Conservation (phyloP, 2,888 invertebrate genomes). For the Trichopoda pennipes region DNA sequence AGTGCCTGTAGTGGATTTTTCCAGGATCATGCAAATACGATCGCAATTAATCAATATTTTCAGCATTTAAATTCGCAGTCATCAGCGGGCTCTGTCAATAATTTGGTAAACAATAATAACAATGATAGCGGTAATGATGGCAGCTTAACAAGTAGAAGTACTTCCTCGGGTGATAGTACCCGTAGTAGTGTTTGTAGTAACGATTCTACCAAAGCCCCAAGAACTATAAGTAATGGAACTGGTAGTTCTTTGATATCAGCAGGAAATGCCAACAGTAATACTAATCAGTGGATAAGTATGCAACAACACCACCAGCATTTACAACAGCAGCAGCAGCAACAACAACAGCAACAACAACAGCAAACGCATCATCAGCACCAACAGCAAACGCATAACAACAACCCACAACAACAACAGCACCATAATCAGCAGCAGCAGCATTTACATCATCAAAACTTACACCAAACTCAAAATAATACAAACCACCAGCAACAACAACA, state of each 20-base stretch:
- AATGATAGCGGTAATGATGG: slow-evolving; percentile 62
- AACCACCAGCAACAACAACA: slow-evolving; percentile 71
- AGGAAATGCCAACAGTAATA: slow-evolving; percentile 55
- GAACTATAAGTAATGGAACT: slow-evolving; percentile 56
- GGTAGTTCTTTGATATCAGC: slow-evolving; percentile 30
- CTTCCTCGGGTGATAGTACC: slow-evolving; percentile 71
- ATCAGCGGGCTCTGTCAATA: slow-evolving; percentile 71
- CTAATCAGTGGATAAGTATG: slow-evolving; percentile 69
- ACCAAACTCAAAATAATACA: slow-evolving; percentile 70
- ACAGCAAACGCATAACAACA: slow-evolving; percentile 68
- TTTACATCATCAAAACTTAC: slow-evolving; percentile 69
- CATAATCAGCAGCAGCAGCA: slow-evolving; percentile 70
- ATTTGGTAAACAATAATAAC: slow-evolving; percentile 58
- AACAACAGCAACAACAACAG: slow-evolving; percentile 68
- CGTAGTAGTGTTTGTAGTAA: slow-evolving; percentile 74
- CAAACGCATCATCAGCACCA: slow-evolving; percentile 69
- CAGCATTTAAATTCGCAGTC: slow-evolving; percentile 77
- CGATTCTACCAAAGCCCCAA: slow-evolving; percentile 71
- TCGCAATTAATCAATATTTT: slow-evolving; percentile 76
- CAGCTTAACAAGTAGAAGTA: slow-evolving; percentile 61
- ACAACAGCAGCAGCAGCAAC: slow-evolving; percentile 65
- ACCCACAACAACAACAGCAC: slow-evolving; percentile 70
- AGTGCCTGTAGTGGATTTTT: slow-evolving; percentile 77
- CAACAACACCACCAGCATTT: slow-evolving; percentile 69
- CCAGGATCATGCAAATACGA: slow-evolving; percentile 76